Evolutionary conservation across 2,888 invertebrate genomes (phyloP), one percentile per base, ranked within the genome.

Genomic region (Acanthacorydalis orientalis): DNA sequence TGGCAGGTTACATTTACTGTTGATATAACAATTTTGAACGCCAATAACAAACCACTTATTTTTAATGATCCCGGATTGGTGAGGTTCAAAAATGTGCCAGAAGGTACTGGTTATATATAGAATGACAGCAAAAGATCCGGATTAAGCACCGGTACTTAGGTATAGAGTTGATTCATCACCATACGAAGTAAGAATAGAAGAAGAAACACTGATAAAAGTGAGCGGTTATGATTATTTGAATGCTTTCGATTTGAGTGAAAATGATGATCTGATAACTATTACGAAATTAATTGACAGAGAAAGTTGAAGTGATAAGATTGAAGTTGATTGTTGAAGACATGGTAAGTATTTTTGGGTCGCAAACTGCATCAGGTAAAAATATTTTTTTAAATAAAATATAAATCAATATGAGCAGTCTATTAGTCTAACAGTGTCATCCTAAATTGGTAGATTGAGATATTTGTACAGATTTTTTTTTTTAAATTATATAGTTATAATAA

Each of bases 41-140:
- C 93, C 0, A 95, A 95, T 63, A 93, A 96, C 61, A 93, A 95
- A 58, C 72, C 78, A 0, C 93, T 93, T 0, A 66, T 76, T 6
- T 77, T 93, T 37, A 60, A 69, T 1, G 83, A 85, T 47, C 78
- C 83, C 0, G 81, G 78, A 1, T 72, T 72, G 0, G 67, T 87
- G 33, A 69, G 64, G 33, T 68, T 73, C 50, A 91, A 92, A 65
- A 89, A 90, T 59, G 81, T 80, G 1, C 79, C 81, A 63, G 80
- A 85, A n/a, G 88, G 87, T 1, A 78, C 79, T 0, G 65, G 74
- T n/a, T 51, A 76, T 89, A 37, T 80, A 78, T 55, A 76, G 74
- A 44, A 68, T 89, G 0, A 67, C 73, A 38, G 91, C 91, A 0
- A 72, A 74, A 54, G 92, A 92, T 64, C 75, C 80, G 0, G 92